These are phyloP conservation scores for Eupeodes latifasciatus DNA, from an alignment of 2,888 invertebrate species.

Conservation along the genomic window DNA sequence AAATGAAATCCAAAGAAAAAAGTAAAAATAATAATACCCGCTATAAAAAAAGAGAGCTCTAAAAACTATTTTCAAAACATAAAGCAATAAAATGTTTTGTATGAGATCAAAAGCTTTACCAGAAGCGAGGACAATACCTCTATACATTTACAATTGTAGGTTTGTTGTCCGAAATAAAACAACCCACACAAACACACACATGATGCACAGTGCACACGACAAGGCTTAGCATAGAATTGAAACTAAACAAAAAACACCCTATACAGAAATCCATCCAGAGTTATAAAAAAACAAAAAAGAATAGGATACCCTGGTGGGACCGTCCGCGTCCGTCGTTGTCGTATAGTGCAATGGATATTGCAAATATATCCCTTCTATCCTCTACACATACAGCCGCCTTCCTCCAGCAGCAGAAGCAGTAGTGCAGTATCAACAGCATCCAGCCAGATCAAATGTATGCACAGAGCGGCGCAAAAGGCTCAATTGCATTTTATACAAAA, in stretches of 20 bases:
- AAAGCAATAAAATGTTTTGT: conserved; percentile 72
- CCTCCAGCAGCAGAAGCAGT: neutral
- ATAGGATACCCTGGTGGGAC: conserved; percentile 55
- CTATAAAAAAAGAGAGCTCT: conserved; percentile 23
- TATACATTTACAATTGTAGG: conserved; percentile 8
- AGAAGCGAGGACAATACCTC: conserved; percentile 48
- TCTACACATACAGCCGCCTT: too few species aligned
- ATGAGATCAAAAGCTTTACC: conserved; percentile 70
- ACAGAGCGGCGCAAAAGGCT: conserved; percentile 68
- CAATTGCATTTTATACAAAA: conserved; percentile 58
- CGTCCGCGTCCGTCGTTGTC: neutral
- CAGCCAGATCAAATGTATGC: conserved; percentile 53
- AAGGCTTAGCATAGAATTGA: conserved; percentile 46
- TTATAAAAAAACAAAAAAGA: conserved; percentile 17
- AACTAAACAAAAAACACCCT: conserved; percentile 8
- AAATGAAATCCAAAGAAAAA: conserved; percentile 39
- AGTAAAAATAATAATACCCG: conserved; percentile 3
- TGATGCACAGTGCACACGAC: neutral
- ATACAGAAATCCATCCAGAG: conserved; percentile 14
- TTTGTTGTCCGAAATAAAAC: conserved; percentile 47
- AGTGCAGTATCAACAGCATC: conserved; percentile 4
- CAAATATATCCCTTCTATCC: conserved; percentile 48
- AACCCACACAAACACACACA: conserved; percentile 33
- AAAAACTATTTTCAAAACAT: conserved; percentile 70
- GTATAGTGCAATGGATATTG: conserved; percentile 20